These are phyloP conservation scores for Acheta domesticus DNA, from an alignment of 2,888 invertebrate species.

Conservation along the genomic window DNA sequence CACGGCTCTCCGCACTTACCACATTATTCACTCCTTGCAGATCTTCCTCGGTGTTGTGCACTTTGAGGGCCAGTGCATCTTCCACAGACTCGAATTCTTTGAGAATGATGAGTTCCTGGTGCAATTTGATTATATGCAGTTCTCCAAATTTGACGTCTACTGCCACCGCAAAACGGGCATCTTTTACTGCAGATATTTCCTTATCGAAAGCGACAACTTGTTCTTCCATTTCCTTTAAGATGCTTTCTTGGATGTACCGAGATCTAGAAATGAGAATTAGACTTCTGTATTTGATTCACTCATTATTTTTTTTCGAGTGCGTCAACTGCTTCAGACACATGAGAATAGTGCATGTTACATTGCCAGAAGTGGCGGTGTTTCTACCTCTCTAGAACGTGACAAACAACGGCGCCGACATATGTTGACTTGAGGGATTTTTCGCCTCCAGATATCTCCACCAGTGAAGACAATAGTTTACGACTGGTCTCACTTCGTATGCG, in stretches of 20 bases:
- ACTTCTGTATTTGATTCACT: too few species aligned
- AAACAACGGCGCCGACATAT: too few species aligned
- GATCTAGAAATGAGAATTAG: conserved; percentile 27
- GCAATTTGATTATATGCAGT: conserved; percentile 61
- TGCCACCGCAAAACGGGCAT: conserved; percentile 58
- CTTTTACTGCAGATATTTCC: conserved; percentile 54
- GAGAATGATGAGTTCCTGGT: conserved; percentile 70
- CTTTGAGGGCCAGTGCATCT: conserved; percentile 58
- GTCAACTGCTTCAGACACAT: too few species aligned
- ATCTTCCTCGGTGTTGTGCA: conserved; percentile 45
- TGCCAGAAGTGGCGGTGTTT: too few species aligned
- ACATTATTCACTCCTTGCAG: neutral
- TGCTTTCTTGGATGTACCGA: conserved; percentile 56
- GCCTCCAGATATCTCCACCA: too few species aligned
- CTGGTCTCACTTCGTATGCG: too few species aligned
- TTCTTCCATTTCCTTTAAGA: conserved; percentile 58
- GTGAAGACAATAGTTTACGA: too few species aligned
- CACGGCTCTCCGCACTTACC: neutral
- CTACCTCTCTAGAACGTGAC: too few species aligned
- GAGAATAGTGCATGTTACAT: too few species aligned
- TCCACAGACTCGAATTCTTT: conserved; percentile 71
- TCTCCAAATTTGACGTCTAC: conserved; percentile 59
- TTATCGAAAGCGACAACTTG: conserved; percentile 65
- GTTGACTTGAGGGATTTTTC: too few species aligned
- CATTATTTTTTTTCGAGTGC: too few species aligned